Base-by-base conservation (phyloP, 2,113 vertebrate genomes). In the Zosterops pallidus region DNA sequence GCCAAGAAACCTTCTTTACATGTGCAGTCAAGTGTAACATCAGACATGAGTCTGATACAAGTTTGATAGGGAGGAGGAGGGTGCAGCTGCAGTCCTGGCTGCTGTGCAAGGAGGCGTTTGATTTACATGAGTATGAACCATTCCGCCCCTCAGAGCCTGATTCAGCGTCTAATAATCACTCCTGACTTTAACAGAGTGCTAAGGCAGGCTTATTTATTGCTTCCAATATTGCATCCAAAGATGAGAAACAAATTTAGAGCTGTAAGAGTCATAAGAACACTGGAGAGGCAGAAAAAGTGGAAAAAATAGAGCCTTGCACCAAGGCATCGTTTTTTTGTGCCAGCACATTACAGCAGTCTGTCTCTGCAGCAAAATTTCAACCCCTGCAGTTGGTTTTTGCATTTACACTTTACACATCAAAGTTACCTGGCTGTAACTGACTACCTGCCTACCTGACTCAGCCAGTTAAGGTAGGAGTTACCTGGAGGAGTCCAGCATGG, bases 201-300 rank as follows among this genome's bases (percentile, higher is more conserved):
- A 90, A 81, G 89, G 52, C 69, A 46, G 71, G 62, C 77, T 92
- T 89, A 79, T 91, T 87, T 92, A 81, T 89, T 46, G 84, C 78
- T 91, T 83, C 44, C 69, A 59, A 11, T 94, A 75, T 81, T 86
- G 52, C 60, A 60, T 69, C 37, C 88, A 78, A 79, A 92, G 79
- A 76, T 80, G 55, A 79, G 78, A 80, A 90, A 41, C 55, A 92
- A 65, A 92, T 94, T 89, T 94, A 95, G 69, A 92, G 76, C 91
- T 64, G 1, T 60, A 23, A 80, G 76, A 89, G 68, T 44, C 52
- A 4, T 74, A 60, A 71, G 77, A 56, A 53, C 31, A 23, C 28
- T 56, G 31, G 44, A 52, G 60, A 52, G 64, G 67, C 2, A 10
- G 77, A 94, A 92, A 60, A 92, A 83, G 29, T 37, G 37, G 47